A percentile compares a stretch with the other conserved stretches of the same genome.
Conservation (phyloP, 2,113 vertebrate genomes). For the Spizaetus ornatus region DNA sequence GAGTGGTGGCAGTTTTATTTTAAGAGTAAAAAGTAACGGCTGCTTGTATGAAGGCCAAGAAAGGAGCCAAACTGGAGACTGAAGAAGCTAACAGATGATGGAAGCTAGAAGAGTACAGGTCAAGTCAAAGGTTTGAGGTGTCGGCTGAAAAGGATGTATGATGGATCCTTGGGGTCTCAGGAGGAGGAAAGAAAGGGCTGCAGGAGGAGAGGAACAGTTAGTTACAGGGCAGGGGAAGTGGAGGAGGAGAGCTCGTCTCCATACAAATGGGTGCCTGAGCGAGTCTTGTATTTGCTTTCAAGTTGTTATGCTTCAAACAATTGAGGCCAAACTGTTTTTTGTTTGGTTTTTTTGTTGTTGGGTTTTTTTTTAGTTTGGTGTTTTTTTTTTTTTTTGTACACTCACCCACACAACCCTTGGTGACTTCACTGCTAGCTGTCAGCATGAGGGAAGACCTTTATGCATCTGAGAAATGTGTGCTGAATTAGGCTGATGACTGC, state of each 20-base stretch:
- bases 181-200: neutral
- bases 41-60: neutral
- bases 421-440: neutral
- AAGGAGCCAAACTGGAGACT: neutral
- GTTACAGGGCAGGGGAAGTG: neutral
- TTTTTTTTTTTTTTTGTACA: neutral
- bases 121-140: neutral
- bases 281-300: neutral
- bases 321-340: neutral
- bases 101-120: neutral
- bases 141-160: neutral
- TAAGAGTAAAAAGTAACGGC: neutral
- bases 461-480: neutral
- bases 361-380: neutral
- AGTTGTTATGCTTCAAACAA: neutral
- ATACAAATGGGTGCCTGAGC: neutral
- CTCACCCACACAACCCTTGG: neutral
- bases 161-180: neutral
- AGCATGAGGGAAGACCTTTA: neutral
- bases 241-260: neutral
- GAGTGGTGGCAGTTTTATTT: neutral
- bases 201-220: neutral
- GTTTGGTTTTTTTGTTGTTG: neutral
- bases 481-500: neutral
- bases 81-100: neutral